Base-by-base conservation (phyloP, 2,113 vertebrate genomes). In the Mastomys coucha region DNA sequence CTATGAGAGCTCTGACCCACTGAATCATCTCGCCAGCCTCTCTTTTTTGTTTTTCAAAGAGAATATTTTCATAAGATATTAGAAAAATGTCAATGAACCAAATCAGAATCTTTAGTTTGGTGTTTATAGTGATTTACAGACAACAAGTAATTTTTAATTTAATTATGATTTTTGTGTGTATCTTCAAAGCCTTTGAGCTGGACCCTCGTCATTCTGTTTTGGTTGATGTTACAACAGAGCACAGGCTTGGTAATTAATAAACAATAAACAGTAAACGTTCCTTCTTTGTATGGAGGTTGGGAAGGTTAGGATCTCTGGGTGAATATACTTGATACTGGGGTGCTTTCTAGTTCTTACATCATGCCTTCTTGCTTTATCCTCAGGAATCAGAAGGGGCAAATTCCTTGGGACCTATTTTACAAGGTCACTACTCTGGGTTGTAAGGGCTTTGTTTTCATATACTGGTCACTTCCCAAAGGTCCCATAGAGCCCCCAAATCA, bases 121-220 rank as follows among this genome's bases (percentile, higher is more conserved):
- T 60, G 93, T 97, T 80, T 76, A 93, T 36, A 49, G 69, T 63
- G 53, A 92, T 93, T 81, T 95, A 82, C 86, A 63, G 85, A 91
- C 17, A 70, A 14, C 39, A 53, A 90, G 65, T 91, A 69, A 86
- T 84, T 96, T 96, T 94, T 28, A 65, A 65, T 73, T 86, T 88
- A 36, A 93, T 95, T 95, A 53, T 53, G 2, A 13, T 53, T 53
- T 65, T 28, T 65, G 7, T 24, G 22, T 92, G 45, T 58, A 19
- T 82, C 81, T 89, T 95, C 45, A 84, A 75, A 93, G 39, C 65
- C 39, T 93, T 93, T 91, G 56, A 91, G 67, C 36, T 72, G 2
- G 1, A 26, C 3, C 9, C 51, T 16, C 53, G 6, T n/a, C 26
- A 78, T 36, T 53, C 10, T n/a, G 1, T 72, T 91, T 33, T 8